Evolutionary conservation across 2,113 vertebrate genomes (phyloP).

Genomic region (Leptobrachium leishanense): DNA sequence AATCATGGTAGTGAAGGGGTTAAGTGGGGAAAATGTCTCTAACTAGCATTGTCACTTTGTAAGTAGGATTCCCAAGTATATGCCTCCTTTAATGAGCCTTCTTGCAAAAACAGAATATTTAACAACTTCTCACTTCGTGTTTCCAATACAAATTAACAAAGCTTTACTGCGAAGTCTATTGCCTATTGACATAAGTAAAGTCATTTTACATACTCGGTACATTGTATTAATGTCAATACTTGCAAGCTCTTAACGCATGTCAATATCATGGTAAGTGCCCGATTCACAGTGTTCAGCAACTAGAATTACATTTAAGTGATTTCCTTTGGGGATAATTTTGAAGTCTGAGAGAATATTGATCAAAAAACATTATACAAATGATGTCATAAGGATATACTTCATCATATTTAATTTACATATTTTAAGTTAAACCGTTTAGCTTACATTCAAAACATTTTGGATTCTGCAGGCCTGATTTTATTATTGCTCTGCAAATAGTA

Average conservation of each 20-base stretch:
- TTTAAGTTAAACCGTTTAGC: too few relatives aligned
- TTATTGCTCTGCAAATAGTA: too few relatives aligned
- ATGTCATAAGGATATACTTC: background rate
- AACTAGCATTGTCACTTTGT: too few relatives aligned
- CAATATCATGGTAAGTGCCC: background rate
- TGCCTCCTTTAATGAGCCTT: too few relatives aligned
- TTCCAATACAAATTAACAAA: background rate
- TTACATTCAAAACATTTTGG: too few relatives aligned
- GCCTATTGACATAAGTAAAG: background rate
- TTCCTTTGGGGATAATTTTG: constrained; percentile 34
- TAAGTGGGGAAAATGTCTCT: too few relatives aligned
- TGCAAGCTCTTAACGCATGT: background rate
- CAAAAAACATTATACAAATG: constrained; percentile 23
- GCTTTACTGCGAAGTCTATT: background rate
- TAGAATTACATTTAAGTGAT: background rate
- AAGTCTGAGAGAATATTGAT: constrained; percentile 18
- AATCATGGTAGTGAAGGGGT: too few relatives aligned
- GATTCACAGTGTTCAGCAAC: background rate
- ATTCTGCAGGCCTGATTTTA: too few relatives aligned
- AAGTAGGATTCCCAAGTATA: too few relatives aligned
- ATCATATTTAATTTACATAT: background rate
- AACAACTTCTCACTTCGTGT: background rate
- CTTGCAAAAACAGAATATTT: background rate
- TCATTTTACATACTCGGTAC: background rate
- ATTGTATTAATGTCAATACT: background rate